Conservation (phyloP, 2,888 invertebrate species). For the Tenthredo livida region DNA sequence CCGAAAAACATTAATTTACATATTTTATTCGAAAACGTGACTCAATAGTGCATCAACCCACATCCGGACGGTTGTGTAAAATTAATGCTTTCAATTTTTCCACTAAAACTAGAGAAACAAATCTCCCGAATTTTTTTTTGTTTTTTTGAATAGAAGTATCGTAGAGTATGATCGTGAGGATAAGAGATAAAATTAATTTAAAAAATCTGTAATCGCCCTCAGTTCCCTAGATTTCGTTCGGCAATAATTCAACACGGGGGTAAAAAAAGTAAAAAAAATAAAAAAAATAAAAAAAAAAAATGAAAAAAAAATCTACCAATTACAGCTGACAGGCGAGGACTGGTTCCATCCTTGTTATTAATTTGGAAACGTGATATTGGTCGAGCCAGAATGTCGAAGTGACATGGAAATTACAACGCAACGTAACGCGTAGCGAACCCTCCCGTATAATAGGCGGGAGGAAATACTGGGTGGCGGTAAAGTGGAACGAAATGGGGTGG, state of each 20-base stretch:
- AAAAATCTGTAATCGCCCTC: neutral
- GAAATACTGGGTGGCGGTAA: neutral
- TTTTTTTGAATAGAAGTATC: too few species aligned
- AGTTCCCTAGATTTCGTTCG: neutral
- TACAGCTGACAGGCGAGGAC: slow-evolving; percentile 31
- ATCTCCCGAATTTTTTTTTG: neutral
- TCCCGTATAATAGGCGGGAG: slow-evolving; percentile 53
- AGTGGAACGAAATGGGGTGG: slow-evolving; percentile 30
- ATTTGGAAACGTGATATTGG: slow-evolving; percentile 62
- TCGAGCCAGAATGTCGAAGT: slow-evolving; percentile 54
- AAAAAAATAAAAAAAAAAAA: too few species aligned
- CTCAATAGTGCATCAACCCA: neutral
- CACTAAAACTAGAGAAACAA: neutral
- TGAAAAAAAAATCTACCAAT: slow-evolving; percentile 37
- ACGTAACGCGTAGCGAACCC: slow-evolving; percentile 53
- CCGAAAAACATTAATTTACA: slow-evolving; percentile 28
- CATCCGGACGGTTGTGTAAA: neutral
- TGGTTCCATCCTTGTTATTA: slow-evolving; percentile 51
- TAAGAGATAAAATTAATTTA: neutral
- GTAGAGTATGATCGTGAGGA: too few species aligned
- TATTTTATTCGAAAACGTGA: slow-evolving; percentile 36
- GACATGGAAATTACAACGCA: slow-evolving; percentile 56
- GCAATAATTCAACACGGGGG: neutral
- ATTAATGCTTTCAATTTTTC: neutral
- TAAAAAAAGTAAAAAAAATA: too few species aligned